Base-by-base conservation (phyloP, 2,888 invertebrate species). In the Phalera bucephala region DNA sequence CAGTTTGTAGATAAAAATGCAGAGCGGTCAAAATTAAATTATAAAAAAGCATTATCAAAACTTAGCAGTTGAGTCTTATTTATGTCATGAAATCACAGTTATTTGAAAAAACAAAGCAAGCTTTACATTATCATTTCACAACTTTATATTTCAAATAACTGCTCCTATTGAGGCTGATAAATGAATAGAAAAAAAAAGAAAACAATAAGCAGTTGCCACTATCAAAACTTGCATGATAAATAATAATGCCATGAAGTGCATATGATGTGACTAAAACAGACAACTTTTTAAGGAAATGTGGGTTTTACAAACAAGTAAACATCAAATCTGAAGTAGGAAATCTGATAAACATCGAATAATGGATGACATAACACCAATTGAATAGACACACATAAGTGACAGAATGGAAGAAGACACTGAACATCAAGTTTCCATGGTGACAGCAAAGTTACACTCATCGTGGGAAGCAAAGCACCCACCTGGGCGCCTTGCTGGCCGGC, bases 401-500 rank as follows among this genome's bases (percentile, higher is more conserved):
- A 53, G 54, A 49, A 67, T 67, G 60, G 62, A 63, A 71, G 68
- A 75, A 76, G 74, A 81, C 76, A 80, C 55, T 72, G 62, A 75
- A 79, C 72, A 80, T 72, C 66, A 54, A 77, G 48, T 49, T 56
- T 62, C 52, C 57, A 54, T 55, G 53, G 57, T 64, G 66, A 66
- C 61, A 67, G 49, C 49, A 48, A 59, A 47, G 47, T 65, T 49
- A 66, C 63, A 59, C 47, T 56, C 47, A 52, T 52, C 67, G 56
- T 59, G 70, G 71, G 68, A 68, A 73, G 62, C 60, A 45, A 51
- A 52, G 54, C 71, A 90, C 89, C 85, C 90, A 92, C 92, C 92
- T 92, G 91, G 63, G 85, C 80, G 76, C 83, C 75, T 66, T 64
- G 72, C 48, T 80, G 83, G 64, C 85, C 81, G 67, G 85, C 82